Percentiles rank a stretch among this genome's conserved stretches.
Conservation (phyloP, 2,113 vertebrate species). For the Octodon degus region DNA sequence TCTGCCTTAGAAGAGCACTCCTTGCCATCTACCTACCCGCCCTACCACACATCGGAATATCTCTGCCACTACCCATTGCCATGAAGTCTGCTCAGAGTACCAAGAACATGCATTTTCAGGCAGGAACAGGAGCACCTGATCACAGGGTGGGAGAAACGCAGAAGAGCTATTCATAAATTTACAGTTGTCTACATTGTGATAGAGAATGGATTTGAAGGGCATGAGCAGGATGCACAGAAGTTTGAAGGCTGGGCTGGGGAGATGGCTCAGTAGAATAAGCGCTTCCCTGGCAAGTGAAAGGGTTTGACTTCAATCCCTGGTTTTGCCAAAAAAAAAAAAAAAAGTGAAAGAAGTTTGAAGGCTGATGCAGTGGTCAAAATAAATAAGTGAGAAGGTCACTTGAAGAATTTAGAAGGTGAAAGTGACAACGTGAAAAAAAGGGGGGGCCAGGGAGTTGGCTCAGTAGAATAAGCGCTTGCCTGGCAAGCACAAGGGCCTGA, state of each 20-base stretch:
- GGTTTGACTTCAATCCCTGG: too few relatives aligned
- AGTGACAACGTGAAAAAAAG: background rate
- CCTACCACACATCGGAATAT: background rate
- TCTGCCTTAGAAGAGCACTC: background rate
- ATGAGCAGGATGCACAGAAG: background rate
- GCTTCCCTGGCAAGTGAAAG: too few relatives aligned
- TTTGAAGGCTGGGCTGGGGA: too few relatives aligned
- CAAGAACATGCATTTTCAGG: background rate
- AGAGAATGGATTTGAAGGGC: background rate
- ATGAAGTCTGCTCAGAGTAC: background rate
- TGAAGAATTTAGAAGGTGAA: background rate
- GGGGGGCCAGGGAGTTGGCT: too few relatives aligned
- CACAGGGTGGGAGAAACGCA: background rate
- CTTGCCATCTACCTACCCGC: background rate
- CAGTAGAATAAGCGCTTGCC: too few relatives aligned
- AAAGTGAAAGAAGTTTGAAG: background rate
- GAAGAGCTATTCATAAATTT: background rate
- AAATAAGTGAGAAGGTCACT: background rate
- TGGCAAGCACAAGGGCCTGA: too few relatives aligned
- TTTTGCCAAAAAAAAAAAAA: too few relatives aligned
- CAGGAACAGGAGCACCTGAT: background rate
- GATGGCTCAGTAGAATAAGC: too few relatives aligned
- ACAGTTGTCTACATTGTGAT: background rate
- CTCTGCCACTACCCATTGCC: background rate
- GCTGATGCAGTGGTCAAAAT: background rate